phyloP scores from a whole-genome alignment of 2,797 vertebrate species.

The Scolopax bukidnonensis region DNA sequence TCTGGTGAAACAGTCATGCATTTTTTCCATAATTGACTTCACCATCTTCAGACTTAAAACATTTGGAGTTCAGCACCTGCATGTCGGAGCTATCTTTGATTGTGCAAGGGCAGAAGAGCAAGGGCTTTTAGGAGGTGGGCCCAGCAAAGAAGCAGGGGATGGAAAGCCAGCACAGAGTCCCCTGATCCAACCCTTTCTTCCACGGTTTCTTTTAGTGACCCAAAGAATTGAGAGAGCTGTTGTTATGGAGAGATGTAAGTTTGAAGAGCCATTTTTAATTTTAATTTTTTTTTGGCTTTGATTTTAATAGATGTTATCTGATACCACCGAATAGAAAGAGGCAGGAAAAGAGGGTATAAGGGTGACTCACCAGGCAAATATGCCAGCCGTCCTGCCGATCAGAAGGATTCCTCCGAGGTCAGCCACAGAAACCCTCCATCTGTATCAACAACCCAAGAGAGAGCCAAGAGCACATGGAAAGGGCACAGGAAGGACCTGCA shows the following conservation, averaged over 20 bases:
- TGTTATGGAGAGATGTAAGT: not conserved
- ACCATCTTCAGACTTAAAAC: not conserved
- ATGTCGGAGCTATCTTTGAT: not conserved
- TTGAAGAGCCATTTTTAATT: not conserved
- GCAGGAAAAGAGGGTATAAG: not conserved
- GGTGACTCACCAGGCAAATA: not conserved
- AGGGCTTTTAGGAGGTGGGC: not conserved
- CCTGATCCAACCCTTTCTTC: not conserved
- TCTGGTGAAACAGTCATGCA: not conserved
- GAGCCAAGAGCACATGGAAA: not conserved
- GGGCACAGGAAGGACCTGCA: not conserved
- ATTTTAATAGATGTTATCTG: constrained; percentile 9
- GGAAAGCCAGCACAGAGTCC: not conserved
- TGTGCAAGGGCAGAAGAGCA: not conserved
- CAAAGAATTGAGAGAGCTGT: not conserved
- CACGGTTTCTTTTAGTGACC: not conserved
- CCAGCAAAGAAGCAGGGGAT: not conserved
- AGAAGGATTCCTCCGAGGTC: constrained; percentile 31
- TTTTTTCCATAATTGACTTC: not conserved
- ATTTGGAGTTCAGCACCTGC: not conserved
- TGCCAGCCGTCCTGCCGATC: not conserved
- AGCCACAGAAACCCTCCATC: not conserved
- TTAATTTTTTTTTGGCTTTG: not conserved
- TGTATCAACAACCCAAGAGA: constrained; percentile 4
- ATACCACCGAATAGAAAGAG: not conserved